Base-by-base conservation (phyloP, 2,888 invertebrate species). In the Epistrophella euchroma region DNA sequence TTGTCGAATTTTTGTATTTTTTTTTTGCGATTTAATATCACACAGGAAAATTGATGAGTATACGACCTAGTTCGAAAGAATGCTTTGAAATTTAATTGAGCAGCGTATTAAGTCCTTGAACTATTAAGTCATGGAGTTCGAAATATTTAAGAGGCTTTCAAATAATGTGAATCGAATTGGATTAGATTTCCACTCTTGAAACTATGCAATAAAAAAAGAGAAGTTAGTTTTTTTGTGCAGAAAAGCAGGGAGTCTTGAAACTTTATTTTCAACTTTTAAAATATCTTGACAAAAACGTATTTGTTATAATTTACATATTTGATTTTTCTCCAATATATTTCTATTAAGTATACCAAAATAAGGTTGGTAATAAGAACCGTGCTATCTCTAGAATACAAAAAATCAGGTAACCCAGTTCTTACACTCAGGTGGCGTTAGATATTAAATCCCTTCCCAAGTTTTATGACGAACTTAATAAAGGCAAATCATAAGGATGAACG, bases 1-100 rank as follows among this genome's bases (percentile, higher is more conserved):
- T 79, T 35, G 58, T 80, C 80, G 15, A 72, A 75, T 74, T 56
- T 78, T 60, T 45, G 50, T 75, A 15, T 35, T 78, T 60, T 45
- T 56, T 75, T 25, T 35, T 58, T 22, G 11, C 52, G 25, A 70
- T 81, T 64, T 47, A 11, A 5, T 19, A 55, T 28, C 10, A 25
- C 17, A 28, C 32, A 40, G 6, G 10, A 1, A 2, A 9, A 17
- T 3, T 52, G 50, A 58, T 80, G 43, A 68, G 15, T 45, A 15
- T 9, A 43, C 71, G 60, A 68, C 68, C 68, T 68, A 74, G 58
- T 73, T 68, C 17, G 60, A 28, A 74, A 70, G 68, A 28, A 78
- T 13, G 43, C 68, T 68, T 11, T 15, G 35, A 4, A 40, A 45
- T 55, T 75, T 75, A 80, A 76, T 81, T 75, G 70, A 64, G 37